phyloP scores from a whole-genome alignment of 1,140 invertebrate genomes.

The Mercenaria mercenaria region DNA sequence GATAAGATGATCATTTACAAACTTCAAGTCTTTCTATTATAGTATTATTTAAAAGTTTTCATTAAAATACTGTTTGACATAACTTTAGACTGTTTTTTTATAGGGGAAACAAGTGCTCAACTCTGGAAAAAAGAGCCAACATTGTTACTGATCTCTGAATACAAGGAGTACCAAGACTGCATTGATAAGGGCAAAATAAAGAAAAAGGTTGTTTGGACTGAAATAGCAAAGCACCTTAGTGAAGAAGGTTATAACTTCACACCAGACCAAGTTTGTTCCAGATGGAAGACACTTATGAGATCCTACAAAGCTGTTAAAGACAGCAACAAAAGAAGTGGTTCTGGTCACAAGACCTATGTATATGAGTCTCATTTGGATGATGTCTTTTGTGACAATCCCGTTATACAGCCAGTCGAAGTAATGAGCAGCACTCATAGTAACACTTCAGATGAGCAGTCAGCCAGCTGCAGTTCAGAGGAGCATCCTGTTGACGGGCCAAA shows the following conservation, averaged over 20 bases:
- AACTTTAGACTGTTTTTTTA: not conserved
- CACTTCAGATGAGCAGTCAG: not conserved
- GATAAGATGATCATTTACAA: too few species aligned
- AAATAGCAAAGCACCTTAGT: not conserved
- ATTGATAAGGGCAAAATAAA: slow-evolving; percentile 31
- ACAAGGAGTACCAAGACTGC: not conserved
- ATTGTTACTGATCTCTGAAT: not conserved
- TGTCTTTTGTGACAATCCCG: slow-evolving; percentile 36
- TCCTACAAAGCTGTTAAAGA: slow-evolving; percentile 53
- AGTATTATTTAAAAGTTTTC: too few species aligned
- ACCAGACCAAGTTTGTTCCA: slow-evolving; percentile 40
- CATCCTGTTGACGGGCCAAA: not conserved
- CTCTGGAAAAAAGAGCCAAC: not conserved
- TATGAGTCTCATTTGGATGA: slow-evolving; percentile 48
- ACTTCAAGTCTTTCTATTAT: too few species aligned
- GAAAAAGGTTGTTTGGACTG: slow-evolving; percentile 19
- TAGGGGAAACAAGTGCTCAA: not conserved
- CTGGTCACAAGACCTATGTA: slow-evolving; percentile 42
- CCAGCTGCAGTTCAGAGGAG: not conserved
- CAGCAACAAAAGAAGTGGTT: slow-evolving; percentile 40
- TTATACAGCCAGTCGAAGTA: not conserved
- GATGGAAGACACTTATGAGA: slow-evolving; percentile 57
- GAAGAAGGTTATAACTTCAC: not conserved
- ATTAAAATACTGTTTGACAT: too few species aligned
- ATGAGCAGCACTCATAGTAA: not conserved